Percentiles rank a stretch among this genome's conserved stretches.
phyloP scores from a whole-genome alignment of 2,113 vertebrate species.

The Epinephelus fuscoguttatus region DNA sequence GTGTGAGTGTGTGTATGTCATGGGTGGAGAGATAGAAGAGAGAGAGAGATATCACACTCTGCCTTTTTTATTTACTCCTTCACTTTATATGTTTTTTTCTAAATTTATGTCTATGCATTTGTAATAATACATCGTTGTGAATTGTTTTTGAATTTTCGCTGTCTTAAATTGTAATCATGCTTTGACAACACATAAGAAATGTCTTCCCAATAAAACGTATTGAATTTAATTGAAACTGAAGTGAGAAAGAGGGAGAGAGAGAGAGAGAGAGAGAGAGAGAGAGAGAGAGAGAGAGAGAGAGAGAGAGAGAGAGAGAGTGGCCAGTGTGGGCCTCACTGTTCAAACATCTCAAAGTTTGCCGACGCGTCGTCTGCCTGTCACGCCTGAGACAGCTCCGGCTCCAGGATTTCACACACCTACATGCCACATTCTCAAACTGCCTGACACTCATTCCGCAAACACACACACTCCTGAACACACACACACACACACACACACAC shows the following conservation, averaged over 20 bases:
- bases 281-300: conserved; percentile 25
- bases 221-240: too few species aligned
- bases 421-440: conserved; percentile 85
- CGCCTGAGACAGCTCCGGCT: conserved; percentile 65
- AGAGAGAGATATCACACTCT: background rate
- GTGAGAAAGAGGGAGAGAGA: background rate
- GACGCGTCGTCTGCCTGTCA: conserved; percentile 72
- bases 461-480: conserved; percentile 36
- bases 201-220: too few species aligned
- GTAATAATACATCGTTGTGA: too few species aligned
- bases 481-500: conserved; percentile 36
- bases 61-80: too few species aligned
- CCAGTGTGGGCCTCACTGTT: conserved; percentile 79
- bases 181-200: too few species aligned
- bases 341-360: conserved; percentile 79
- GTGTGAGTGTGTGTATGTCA: conserved; percentile 27
- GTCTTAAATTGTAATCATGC: too few species aligned
- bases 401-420: conserved; percentile 79
- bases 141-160: too few species aligned
- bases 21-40: background rate
- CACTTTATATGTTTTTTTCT: too few species aligned
- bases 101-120: too few species aligned
- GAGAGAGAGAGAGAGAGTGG: conserved; percentile 45
- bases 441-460: conserved; percentile 64
- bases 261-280: conserved; percentile 19